Conservation (phyloP, 2,888 invertebrate species). For the Pollenia angustigena region DNA sequence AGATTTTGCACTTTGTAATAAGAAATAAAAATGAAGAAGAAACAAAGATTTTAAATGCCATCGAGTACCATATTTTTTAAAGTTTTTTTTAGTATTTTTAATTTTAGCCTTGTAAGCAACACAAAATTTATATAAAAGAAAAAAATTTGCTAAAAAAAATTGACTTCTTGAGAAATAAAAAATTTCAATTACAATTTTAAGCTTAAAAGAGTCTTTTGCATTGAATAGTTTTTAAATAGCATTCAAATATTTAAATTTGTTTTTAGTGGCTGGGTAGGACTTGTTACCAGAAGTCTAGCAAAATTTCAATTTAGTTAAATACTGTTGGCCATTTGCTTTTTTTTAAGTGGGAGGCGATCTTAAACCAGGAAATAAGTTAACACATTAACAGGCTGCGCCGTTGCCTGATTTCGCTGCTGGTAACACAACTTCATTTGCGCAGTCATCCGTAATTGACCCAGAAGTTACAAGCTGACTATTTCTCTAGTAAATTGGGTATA, state of each 20-base stretch:
- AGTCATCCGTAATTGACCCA: too few species aligned
- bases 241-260: background rate
- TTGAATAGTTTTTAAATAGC: background rate
- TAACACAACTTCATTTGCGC: too few species aligned
- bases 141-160: background rate
- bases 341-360: too few species aligned
- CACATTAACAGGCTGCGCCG: too few species aligned
- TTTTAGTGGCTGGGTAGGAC: background rate
- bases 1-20: slow-evolving; percentile 4
- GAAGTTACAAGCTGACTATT: too few species aligned
- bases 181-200: background rate
- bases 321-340: too few species aligned
- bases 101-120: slow-evolving; percentile 42
- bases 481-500: too few species aligned
- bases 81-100: background rate
- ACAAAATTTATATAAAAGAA: background rate
- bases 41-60: slow-evolving; percentile 50
- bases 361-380: too few species aligned
- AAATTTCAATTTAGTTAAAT: too few species aligned
- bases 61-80: slow-evolving; percentile 27
- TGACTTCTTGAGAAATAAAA: slow-evolving; percentile 22
- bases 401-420: too few species aligned
- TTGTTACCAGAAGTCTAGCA: too few species aligned
- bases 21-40: background rate
- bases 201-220: background rate